Base-by-base conservation (phyloP, 2,113 vertebrate species). In the Puntigrus tetrazona region DNA sequence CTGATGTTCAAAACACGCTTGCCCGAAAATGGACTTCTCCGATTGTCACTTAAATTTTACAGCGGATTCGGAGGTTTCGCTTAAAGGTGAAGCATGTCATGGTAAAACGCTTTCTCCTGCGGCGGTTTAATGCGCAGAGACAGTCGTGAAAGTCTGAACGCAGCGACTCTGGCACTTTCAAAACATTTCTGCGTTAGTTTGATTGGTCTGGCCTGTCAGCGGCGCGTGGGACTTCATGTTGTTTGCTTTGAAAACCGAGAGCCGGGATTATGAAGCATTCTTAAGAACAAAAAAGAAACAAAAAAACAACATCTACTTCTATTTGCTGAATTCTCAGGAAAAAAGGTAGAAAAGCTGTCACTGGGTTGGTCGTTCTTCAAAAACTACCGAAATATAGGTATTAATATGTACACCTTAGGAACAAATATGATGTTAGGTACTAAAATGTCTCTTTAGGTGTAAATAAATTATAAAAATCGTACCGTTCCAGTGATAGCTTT, bases 21-120 rank as follows among this genome's bases (percentile, higher is more conserved):
- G n/a, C 67, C 13, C 7, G 22, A 72, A 72, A 72, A 72, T 14
- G 36, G 69, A 72, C 69, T 72, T 72, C 22, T 72, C 69, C 6
- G 0, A 8, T 25, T 43, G 69, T 43, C 38, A 72, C 20, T 25
- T 72, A 2, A 13, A 25, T 72, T 43, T 13, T 7, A 16, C 38
- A 16, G 38, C 38, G 43, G 22, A 43, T 72, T 43, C 43, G 11
- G 22, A 72, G 36, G n/a, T n/a, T 43, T 43, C 43, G 36, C 69
- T 72, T 25, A 7, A 72, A 72, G 69, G 38, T 41, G 38, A 72
- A 43, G 10, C n/a, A 22, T 72, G 38, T 72, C 10, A 43, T 72
- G 69, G 25, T 43, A 72, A 43, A 72, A 72, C 27, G 7, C 22
- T 43, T 43, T 72, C 38, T 72, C n/a, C 38, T 43, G 38, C 25